Conservation (phyloP, 2,113 vertebrate species). For the Ursus arctos region DNA sequence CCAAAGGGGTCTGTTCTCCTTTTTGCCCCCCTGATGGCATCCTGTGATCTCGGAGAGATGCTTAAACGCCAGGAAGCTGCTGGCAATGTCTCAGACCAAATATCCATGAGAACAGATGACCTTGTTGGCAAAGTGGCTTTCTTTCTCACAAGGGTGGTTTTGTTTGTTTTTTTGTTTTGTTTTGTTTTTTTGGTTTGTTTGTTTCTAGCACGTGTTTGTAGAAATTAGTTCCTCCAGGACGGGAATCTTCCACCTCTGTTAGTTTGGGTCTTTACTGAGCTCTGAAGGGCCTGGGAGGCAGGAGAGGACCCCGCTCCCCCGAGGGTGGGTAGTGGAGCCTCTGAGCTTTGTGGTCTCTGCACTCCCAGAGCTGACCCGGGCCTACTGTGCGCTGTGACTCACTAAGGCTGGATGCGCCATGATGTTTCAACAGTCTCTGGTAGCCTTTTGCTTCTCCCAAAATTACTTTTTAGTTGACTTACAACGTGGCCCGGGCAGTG, state of each 20-base stretch:
- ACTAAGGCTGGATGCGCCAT: not conserved
- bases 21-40: not conserved
- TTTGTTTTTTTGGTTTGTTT: not conserved
- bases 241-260: not conserved
- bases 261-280: not conserved
- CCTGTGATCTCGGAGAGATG: not conserved
- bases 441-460: not conserved
- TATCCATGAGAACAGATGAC: not conserved
- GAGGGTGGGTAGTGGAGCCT: not conserved
- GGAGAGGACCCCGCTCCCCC: no score
- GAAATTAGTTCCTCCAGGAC: not conserved
- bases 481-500: not conserved
- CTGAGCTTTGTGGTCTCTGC: not conserved
- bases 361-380: not conserved
- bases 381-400: not conserved
- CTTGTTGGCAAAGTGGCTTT: not conserved
- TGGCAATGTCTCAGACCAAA: not conserved
- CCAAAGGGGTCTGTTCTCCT: not conserved
- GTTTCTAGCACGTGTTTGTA: not conserved
- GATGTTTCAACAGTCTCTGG: not conserved
- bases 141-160: not conserved
- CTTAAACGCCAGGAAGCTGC: not conserved
- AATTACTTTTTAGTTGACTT: not conserved
- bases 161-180: no score
- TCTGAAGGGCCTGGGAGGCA: not conserved